Evolutionary conservation across 1,140 invertebrate genomes (phyloP).

Genomic region (Caenorhabditis tropicalis): DNA sequence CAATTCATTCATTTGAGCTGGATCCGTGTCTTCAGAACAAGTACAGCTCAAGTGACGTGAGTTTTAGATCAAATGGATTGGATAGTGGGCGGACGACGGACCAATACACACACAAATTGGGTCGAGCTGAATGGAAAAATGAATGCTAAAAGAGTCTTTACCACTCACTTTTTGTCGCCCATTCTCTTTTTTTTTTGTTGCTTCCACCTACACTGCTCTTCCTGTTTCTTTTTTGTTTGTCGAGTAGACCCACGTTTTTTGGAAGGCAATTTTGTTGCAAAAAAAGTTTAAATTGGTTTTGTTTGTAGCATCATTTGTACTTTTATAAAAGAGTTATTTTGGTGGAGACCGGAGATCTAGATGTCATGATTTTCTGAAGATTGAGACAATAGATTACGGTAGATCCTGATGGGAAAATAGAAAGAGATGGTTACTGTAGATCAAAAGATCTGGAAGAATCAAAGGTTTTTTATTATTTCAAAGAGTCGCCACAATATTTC

Average conservation of each 20-base stretch:
- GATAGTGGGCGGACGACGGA: neutral
- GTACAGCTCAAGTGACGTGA: slow-evolving; percentile 37
- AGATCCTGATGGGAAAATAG: no score
- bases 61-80: slow-evolving; percentile 29
- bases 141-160: slow-evolving; percentile 14
- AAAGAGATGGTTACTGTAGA: no score
- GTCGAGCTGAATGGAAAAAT: slow-evolving; percentile 42
- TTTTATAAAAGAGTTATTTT: neutral
- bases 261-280: slow-evolving; percentile 23
- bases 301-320: neutral
- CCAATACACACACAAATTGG: slow-evolving; percentile 32
- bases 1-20: slow-evolving; percentile 25
- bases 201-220: slow-evolving; percentile 33
- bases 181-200: neutral
- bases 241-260: neutral
- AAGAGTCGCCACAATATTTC: no score
- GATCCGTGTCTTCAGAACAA: neutral
- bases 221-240: slow-evolving; percentile 24
- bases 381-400: no score
- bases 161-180: slow-evolving; percentile 4
- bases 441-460: no score
- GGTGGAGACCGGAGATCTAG: neutral
- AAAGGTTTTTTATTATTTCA: no score
- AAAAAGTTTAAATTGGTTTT: slow-evolving; percentile 9
- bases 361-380: neutral